Percentiles rank a stretch among this genome's conserved stretches.
These are phyloP conservation scores for Cichlasoma orientale DNA, from an alignment of 2,797 vertebrate species.

Conservation along the genomic window DNA sequence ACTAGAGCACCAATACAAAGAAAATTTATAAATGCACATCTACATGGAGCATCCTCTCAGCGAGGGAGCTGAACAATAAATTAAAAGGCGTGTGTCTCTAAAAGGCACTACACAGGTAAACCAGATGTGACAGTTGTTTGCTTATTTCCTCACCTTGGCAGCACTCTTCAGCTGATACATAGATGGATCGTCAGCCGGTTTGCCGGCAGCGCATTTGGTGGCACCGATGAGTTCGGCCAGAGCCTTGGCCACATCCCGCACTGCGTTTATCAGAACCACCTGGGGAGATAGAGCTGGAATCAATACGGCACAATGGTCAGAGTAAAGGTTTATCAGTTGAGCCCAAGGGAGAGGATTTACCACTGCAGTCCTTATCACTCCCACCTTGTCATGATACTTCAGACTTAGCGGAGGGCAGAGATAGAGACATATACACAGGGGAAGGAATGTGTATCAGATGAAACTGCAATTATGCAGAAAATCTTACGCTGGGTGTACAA, in stretches of 20 bases:
- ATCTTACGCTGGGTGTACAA: slow-evolving; percentile 2
- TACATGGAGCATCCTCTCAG: slow-evolving; percentile 4
- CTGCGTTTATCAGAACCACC: slow-evolving; percentile 98
- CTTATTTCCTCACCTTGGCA: slow-evolving; percentile 87
- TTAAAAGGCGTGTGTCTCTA: neutral
- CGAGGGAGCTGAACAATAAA: slow-evolving; percentile 10
- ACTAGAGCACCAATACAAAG: slow-evolving; percentile 27
- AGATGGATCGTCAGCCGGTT: slow-evolving; percentile 94
- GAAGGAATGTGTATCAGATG: slow-evolving; percentile 38
- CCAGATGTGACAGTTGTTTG: slow-evolving; percentile 18
- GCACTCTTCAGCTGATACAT: slow-evolving; percentile 99
- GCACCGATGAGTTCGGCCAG: slow-evolving; percentile 96
- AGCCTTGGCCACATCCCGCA: slow-evolving; percentile 97
- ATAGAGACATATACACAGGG: slow-evolving; percentile 45
- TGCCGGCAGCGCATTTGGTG: slow-evolving; percentile 97
- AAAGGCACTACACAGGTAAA: slow-evolving; percentile 37
- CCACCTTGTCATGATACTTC: slow-evolving; percentile 66
- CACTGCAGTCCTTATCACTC: slow-evolving; percentile 65
- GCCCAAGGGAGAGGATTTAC: slow-evolving; percentile 65
- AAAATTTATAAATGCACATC: slow-evolving; percentile 19
- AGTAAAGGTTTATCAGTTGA: slow-evolving; percentile 58
- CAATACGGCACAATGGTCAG: slow-evolving; percentile 60
- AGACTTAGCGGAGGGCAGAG: slow-evolving; percentile 48
- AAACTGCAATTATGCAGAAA: slow-evolving; percentile 37
- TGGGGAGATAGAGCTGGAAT: slow-evolving; percentile 71